Evolutionary conservation across 1,140 invertebrate genomes (phyloP).

Genomic region (Scaptomyza hsui): DNA sequence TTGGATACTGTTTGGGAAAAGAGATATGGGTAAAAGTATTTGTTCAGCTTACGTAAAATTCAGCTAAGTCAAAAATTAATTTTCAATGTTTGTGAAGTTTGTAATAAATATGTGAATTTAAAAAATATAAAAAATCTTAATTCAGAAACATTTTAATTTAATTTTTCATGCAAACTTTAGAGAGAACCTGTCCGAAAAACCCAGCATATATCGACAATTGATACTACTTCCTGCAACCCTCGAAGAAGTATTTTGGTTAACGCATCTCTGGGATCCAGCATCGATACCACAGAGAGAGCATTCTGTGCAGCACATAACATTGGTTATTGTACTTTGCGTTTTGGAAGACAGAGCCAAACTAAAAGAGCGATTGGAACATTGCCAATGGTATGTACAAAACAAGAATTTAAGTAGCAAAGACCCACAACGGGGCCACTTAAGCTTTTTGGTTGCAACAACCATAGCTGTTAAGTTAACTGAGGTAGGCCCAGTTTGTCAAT

Average conservation of each 20-base stretch:
- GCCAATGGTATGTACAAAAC: slow-evolving; percentile 60
- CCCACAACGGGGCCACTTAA: too few relatives aligned
- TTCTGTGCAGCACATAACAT: slow-evolving; percentile 85
- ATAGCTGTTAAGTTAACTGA: too few relatives aligned
- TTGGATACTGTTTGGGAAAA: too few relatives aligned
- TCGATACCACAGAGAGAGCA: slow-evolving; percentile 70
- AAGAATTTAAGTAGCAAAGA: neutral
- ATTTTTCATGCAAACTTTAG: slow-evolving; percentile 42
- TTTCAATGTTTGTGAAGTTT: too few relatives aligned
- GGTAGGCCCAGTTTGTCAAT: too few relatives aligned
- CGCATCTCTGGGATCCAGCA: slow-evolving; percentile 82
- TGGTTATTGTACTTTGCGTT: slow-evolving; percentile 89
- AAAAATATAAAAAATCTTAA: too few relatives aligned
- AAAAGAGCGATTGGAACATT: slow-evolving; percentile 55
- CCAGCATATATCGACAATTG: slow-evolving; percentile 90
- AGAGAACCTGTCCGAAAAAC: slow-evolving; percentile 87
- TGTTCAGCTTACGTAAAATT: too few relatives aligned
- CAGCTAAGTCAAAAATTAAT: too few relatives aligned
- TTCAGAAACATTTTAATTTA: neutral
- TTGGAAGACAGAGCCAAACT: slow-evolving; percentile 86
- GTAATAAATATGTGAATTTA: too few relatives aligned
- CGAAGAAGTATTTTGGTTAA: slow-evolving; percentile 86
- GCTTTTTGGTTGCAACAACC: too few relatives aligned
- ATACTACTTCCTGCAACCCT: slow-evolving; percentile 88
- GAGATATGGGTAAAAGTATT: too few relatives aligned